phyloP scores from a whole-genome alignment of 64 coral and sea anemone species.

The Montipora capricornis region DNA sequence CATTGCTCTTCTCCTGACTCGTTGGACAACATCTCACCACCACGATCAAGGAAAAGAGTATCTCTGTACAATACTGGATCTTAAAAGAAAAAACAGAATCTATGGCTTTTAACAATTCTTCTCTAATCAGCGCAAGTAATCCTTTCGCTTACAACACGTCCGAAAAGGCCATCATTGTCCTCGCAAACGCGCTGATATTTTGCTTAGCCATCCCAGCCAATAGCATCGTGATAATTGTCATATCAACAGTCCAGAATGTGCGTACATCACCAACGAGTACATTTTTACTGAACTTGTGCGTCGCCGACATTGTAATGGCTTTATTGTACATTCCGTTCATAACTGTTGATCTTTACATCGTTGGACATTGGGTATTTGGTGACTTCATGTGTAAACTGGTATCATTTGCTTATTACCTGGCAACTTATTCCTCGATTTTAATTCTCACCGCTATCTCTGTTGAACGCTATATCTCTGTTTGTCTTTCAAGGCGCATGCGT shows the following conservation, averaged over 20 bases:
- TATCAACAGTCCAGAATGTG: constrained; percentile 76
- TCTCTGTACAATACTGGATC: too few species aligned
- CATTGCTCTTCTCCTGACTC: too few species aligned
- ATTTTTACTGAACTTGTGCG: constrained; percentile 83
- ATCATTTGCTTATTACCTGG: constrained; percentile 71
- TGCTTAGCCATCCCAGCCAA: constrained; percentile 74
- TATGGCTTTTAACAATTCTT: constrained; percentile 31
- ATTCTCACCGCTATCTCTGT: constrained; percentile 77
- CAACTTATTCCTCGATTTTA: constrained; percentile 76
- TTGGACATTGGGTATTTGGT: constrained; percentile 77
- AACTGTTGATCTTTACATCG: constrained; percentile 72
- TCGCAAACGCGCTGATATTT: constrained; percentile 55
- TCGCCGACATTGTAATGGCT: constrained; percentile 83
- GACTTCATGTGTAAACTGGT: constrained; percentile 67
- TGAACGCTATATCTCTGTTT: constrained; percentile 81
- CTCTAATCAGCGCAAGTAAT: background rate
- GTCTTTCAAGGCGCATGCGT: constrained; percentile 44
- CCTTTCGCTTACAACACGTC: background rate
- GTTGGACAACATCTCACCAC: too few species aligned
- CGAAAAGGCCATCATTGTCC: constrained; percentile 61
- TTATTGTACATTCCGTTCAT: constrained; percentile 80
- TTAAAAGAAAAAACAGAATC: background rate
- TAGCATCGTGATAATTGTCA: constrained; percentile 73
- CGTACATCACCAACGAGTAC: constrained; percentile 78
- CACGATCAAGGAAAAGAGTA: too few species aligned